These are phyloP conservation scores for Dendrophyllia cribrosa DNA, from an alignment of 64 coral and sea anemone species.

Conservation along the genomic window DNA sequence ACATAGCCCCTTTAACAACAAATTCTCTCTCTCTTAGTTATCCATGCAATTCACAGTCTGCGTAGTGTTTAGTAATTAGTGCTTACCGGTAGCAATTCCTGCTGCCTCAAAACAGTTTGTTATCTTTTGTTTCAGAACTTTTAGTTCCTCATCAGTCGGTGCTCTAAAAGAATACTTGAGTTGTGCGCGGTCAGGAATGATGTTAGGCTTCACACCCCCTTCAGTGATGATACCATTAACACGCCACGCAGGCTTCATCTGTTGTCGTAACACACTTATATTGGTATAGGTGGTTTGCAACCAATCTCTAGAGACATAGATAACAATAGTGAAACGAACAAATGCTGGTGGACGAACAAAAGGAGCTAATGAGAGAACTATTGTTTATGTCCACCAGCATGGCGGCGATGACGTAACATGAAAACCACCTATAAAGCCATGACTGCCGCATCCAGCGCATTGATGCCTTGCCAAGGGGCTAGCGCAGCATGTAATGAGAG, in stretches of 20 bases:
- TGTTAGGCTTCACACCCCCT: conserved; percentile 78
- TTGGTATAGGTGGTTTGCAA: no score
- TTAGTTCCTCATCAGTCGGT: conserved; percentile 48
- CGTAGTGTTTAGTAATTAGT: background rate
- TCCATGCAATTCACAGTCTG: no score
- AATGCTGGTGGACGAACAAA: no score
- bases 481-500: conserved; percentile 77
- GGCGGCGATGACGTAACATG: no score
- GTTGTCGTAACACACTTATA: conserved; percentile 80
- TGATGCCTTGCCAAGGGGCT: conserved; percentile 89
- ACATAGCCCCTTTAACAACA: no score
- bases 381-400: no score
- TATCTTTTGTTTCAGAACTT: conserved; percentile 52
- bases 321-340: no score
- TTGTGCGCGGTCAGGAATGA: conserved; percentile 84
- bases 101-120: conserved; percentile 78
- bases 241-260: conserved; percentile 90
- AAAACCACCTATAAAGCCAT: no score
- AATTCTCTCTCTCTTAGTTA: no score
- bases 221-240: conserved; percentile 84
- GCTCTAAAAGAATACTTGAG: conserved; percentile 66
- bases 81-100: conserved; percentile 72
- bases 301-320: no score
- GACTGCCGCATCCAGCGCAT: conserved; percentile 95
- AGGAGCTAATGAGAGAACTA: no score